phyloP scores from a whole-genome alignment of 2,888 invertebrate species.

The Agriotes lineatus region DNA sequence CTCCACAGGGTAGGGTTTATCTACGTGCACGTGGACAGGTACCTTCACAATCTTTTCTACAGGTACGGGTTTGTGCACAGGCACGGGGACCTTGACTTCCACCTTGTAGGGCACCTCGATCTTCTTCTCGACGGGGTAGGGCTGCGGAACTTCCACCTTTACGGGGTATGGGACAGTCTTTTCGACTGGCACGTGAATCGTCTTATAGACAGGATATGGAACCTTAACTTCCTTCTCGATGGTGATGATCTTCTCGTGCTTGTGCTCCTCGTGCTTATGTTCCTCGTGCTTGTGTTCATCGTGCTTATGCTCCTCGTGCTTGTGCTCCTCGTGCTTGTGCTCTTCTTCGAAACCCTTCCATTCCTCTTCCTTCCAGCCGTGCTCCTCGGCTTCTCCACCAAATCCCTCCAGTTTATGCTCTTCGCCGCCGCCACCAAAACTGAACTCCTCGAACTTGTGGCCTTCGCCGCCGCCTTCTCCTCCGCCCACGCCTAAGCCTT shows the following conservation, averaged over 20 bases:
- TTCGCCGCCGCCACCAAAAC: neutral
- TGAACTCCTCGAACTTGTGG: neutral
- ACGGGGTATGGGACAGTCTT: conserved; percentile 65
- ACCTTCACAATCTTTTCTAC: conserved; percentile 81
- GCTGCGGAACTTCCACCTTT: conserved; percentile 64
- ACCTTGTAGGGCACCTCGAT: conserved; percentile 77
- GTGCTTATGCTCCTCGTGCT: neutral
- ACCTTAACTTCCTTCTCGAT: conserved; percentile 78
- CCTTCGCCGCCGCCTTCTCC: neutral
- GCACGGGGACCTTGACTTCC: conserved; percentile 68
- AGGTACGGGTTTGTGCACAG: conserved; percentile 71
- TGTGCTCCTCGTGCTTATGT: conserved; percentile 11
- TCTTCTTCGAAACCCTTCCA: conserved; percentile 19
- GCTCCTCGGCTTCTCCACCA: conserved; percentile 16
- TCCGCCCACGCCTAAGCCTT: neutral
- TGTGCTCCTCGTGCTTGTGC: neutral
- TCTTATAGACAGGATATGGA: conserved; percentile 76
- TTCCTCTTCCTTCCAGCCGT: conserved; percentile 24
- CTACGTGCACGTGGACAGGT: conserved; percentile 73
- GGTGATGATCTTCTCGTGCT: conserved; percentile 45
- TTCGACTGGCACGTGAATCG: conserved; percentile 72
- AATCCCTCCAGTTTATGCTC: conserved; percentile 12
- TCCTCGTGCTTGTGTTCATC: conserved; percentile 6
- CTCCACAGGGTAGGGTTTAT: conserved; percentile 74
- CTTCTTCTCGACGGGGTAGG: conserved; percentile 76